Evolutionary conservation across 2,797 vertebrate species (phyloP), one percentile per base, ranked within the genome.

Genomic region (Lophius americanus): DNA sequence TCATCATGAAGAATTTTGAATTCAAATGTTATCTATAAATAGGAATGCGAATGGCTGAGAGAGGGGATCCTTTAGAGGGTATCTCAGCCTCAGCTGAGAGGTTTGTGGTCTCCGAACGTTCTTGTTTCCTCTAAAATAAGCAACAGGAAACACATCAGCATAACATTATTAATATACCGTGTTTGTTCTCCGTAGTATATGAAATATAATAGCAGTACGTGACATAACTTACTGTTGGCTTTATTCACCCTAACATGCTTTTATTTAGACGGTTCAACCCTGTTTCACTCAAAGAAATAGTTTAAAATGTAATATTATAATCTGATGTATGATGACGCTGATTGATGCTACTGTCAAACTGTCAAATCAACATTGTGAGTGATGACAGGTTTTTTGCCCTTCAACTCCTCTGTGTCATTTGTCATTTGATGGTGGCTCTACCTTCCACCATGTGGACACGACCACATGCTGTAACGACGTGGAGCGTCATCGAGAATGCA

Each of bases 301-400:
- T 73, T 83, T 58, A 55, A 76, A 74, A 64, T 36, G 76, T 47
- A 9, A 63, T 59, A 64, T 68, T 63, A 36, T 54, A 79, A 70
- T 71, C 57, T 41, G 11, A 33, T 39, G 13, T 50, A 43, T 12
- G 49, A 72, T 23, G 73, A 63, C 41, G 46, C 60, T 85, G 90
- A 88, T 82, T 70, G 82, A 90, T 89, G 59, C 70, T 72, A n/a
- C 48, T 73, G 81, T 79, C 81, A 82, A 39, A 70, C 60, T 70
- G 65, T 73, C 73, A 68, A 73, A 86, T 76, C 66, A 81, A 64
- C 77, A 67, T 53, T 41, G 55, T 82, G 85, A 89, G 44, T 60
- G 50, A 89, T 82, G 82, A 37, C 75, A 43, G 43, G 59, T 4
- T 80, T 80, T 23, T 79, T 84, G 86, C 65, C 85, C 88, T 90